Conservation (phyloP, 2,888 invertebrate genomes). For the Drosophila trichaetosa region DNA sequence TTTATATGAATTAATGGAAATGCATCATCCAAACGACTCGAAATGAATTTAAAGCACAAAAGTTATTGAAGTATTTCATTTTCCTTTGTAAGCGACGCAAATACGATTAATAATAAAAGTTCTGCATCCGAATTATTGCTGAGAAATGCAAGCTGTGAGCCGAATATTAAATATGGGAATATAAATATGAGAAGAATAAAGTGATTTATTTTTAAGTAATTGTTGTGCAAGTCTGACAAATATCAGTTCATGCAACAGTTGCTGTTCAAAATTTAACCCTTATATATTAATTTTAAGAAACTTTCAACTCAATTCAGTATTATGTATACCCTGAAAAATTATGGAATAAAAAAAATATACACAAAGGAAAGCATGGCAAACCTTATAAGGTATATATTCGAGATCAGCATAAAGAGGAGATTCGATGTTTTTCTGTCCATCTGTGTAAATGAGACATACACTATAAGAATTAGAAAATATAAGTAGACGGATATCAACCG, state of each 20-base stretch:
- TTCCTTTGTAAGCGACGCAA: slow-evolving; percentile 7
- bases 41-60: slow-evolving; percentile 72
- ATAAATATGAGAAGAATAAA: not conserved
- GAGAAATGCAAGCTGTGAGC: not conserved
- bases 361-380: not conserved
- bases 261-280: not conserved
- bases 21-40: slow-evolving; percentile 66
- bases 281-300: not conserved
- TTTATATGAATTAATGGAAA: slow-evolving; percentile 79
- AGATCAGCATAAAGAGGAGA: not conserved
- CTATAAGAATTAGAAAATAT: not conserved
- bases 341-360: not conserved
- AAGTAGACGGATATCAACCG: not conserved
- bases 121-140: not conserved
- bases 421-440: not conserved
- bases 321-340: too few species aligned
- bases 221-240: not conserved
- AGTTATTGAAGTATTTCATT: slow-evolving; percentile 51
- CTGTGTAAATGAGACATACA: not conserved
- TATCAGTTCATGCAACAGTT: not conserved
- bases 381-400: not conserved
- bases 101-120: slow-evolving; percentile 22
- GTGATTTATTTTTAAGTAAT: not conserved
- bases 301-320: not conserved
- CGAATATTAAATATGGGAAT: not conserved